Percentiles rank a stretch among this genome's conserved stretches.
Evolutionary conservation across 2,888 invertebrate genomes (phyloP).

Genomic region (Stenodera caucasica): DNA sequence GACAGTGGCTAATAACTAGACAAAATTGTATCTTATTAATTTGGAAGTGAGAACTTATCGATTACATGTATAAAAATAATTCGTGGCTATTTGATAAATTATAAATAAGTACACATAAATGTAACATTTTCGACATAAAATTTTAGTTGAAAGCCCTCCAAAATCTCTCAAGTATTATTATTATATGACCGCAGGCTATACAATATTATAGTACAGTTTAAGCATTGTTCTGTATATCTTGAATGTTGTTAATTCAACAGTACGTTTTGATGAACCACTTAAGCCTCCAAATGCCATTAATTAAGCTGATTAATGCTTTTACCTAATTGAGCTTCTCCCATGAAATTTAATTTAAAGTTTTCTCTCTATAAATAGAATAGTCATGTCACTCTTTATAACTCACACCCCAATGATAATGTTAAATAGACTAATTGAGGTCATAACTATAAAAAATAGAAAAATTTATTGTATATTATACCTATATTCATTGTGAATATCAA

Average conservation of each 20-base stretch:
- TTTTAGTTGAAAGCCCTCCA: neutral
- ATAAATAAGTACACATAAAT: too few species aligned
- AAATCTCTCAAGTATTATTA: neutral
- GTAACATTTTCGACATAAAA: too few species aligned
- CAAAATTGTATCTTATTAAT: too few species aligned
- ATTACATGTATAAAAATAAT: too few species aligned
- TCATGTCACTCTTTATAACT: constrained; percentile 6
- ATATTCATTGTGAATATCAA: too few species aligned
- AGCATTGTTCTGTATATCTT: constrained; percentile 3
- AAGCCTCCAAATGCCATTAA: constrained; percentile 28
- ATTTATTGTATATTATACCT: too few species aligned
- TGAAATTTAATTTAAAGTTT: constrained; percentile 30
- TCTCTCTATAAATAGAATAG: constrained; percentile 20
- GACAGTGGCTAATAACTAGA: too few species aligned
- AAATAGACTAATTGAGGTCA: neutral
- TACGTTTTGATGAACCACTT: constrained; percentile 23
- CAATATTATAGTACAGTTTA: neutral
- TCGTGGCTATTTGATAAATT: too few species aligned
- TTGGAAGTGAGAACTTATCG: too few species aligned
- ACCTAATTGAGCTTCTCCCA: constrained; percentile 30
- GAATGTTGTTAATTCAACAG: constrained; percentile 15
- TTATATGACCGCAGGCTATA: neutral
- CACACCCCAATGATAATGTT: neutral
- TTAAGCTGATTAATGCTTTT: constrained; percentile 29
- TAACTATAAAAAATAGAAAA: too few species aligned